Conservation (phyloP, 2,888 invertebrate genomes). For the Nymphalis c-album region DNA sequence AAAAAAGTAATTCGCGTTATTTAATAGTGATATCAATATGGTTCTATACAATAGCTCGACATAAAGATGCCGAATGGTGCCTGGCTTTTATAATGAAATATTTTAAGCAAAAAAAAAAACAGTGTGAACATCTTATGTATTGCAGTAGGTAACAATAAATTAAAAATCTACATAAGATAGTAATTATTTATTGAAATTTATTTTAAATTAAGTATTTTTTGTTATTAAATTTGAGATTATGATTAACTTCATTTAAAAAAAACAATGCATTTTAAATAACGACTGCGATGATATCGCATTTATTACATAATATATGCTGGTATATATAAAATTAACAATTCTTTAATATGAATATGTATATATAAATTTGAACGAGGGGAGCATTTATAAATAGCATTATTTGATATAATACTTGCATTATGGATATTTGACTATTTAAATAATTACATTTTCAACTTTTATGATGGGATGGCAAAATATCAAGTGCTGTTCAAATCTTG, state of each 20-base stretch:
- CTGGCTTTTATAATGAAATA: conserved; percentile 64
- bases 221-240: conserved; percentile 6
- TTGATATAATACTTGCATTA: background rate
- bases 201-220: background rate
- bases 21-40: conserved; percentile 8
- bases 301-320: background rate
- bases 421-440: conserved; percentile 13
- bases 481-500: background rate
- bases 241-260: background rate
- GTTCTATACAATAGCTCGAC: conserved; percentile 37
- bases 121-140: background rate
- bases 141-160: too few relatives aligned
- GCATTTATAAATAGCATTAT: conserved; percentile 15
- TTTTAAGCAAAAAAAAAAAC: conserved; percentile 45
- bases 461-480: background rate
- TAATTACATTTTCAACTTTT: background rate
- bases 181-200: conserved; percentile 12
- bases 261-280: conserved; percentile 14
- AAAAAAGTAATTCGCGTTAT: conserved; percentile 28
- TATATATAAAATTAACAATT: background rate
- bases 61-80: conserved; percentile 60
- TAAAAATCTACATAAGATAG: conserved; percentile 4
- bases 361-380: conserved; percentile 17
- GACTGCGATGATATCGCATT: background rate
- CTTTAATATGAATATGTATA: conserved; percentile 3